phyloP scores from a whole-genome alignment of 2,888 invertebrate species.

The Polyommatus iphigenia region DNA sequence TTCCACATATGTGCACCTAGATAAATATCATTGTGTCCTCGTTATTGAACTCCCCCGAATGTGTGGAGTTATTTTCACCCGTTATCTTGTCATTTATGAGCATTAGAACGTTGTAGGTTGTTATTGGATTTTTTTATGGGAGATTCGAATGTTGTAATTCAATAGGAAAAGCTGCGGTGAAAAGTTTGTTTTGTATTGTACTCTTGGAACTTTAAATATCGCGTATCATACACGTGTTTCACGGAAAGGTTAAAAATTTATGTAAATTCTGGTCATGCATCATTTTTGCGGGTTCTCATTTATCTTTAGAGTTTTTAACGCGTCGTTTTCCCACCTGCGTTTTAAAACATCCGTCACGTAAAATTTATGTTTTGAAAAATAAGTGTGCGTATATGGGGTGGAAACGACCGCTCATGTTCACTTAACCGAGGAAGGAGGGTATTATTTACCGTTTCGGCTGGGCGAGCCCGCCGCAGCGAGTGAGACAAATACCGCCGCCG shows the following conservation, averaged over 20 bases:
- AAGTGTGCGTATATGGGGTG: constrained; percentile 80
- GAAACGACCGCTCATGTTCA: constrained; percentile 80
- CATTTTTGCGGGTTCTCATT: constrained; percentile 5
- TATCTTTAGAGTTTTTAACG: constrained; percentile 9
- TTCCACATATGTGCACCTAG: constrained; percentile 79
- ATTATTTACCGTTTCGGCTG: constrained; percentile 80
- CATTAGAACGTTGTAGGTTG: constrained; percentile 1
- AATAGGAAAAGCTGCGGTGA: not conserved
- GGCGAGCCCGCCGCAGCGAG: constrained; percentile 78
- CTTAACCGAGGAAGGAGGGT: constrained; percentile 80
- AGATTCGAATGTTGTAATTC: not conserved
- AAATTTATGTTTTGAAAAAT: constrained; percentile 79
- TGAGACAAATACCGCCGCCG: constrained; percentile 76
- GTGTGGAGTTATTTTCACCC: constrained; percentile 70
- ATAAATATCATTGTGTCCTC: constrained; percentile 75
- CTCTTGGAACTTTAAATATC: not conserved
- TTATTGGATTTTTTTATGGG: not conserved
- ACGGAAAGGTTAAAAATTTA: not conserved
- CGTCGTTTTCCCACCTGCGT: constrained; percentile 38
- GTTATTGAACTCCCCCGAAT: constrained; percentile 68
- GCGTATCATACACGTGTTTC: not conserved
- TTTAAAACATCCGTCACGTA: constrained; percentile 57
- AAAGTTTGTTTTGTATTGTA: not conserved
- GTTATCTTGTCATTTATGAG: constrained; percentile 44
- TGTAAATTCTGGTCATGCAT: not conserved